Conservation (phyloP, 1,140 invertebrate genomes). For the Alviniconcha marisindica region DNA sequence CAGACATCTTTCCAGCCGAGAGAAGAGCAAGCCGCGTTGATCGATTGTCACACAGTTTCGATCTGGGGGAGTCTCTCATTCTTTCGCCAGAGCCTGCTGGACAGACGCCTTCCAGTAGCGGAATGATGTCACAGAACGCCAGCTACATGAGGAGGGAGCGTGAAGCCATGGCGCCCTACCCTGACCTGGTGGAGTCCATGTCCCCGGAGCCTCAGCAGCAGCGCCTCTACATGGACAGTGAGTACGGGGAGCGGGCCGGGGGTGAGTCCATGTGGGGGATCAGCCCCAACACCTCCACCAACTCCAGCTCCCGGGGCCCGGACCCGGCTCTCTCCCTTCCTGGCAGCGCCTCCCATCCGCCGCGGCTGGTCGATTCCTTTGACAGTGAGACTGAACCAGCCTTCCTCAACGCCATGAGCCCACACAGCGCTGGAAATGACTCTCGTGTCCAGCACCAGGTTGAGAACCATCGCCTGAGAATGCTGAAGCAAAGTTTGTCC, state of each 20-base stretch:
- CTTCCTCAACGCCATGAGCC: neutral
- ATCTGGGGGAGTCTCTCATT: neutral
- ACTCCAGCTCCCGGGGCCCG: constrained; percentile 24
- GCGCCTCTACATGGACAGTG: neutral
- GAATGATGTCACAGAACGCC: neutral
- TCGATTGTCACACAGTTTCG: neutral
- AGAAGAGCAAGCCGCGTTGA: neutral
- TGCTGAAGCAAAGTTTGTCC: neutral
- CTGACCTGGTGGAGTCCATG: constrained; percentile 33
- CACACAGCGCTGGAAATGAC: neutral
- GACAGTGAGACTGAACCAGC: neutral
- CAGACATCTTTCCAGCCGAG: neutral
- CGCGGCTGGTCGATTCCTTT: constrained; percentile 16
- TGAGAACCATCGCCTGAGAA: neutral
- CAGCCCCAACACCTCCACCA: constrained; percentile 34
- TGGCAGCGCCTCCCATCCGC: neutral
- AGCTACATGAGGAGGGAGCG: neutral
- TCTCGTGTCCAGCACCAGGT: neutral
- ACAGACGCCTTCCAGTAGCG: neutral
- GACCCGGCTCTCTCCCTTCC: constrained; percentile 6
- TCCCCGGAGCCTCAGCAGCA: constrained; percentile 6
- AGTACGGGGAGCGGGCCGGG: neutral
- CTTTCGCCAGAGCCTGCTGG: neutral
- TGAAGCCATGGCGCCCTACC: constrained; percentile 19
- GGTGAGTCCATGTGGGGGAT: constrained; percentile 36